Base-by-base conservation (phyloP, 2,797 vertebrate genomes). In the Micromesistius poutassou region DNA sequence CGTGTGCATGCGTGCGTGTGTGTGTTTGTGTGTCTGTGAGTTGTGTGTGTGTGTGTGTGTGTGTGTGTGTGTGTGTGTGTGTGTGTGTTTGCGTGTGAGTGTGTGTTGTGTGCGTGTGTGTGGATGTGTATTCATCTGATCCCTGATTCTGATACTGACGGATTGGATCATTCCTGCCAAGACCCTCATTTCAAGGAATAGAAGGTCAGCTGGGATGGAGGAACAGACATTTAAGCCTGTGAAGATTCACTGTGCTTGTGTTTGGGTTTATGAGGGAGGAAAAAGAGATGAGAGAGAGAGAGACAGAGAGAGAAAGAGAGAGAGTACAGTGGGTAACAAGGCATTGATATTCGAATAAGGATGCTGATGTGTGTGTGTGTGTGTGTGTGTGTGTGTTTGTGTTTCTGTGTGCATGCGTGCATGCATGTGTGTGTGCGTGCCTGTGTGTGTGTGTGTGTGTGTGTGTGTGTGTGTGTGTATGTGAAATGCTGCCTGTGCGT, bases 151-250 rank as follows among this genome's bases (percentile, higher is more conserved):
- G 78, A 55, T 82, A 77, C 73, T 81, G 82, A 86, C 81, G 81
- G 68, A 86, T 86, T 77, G 74, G 79, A 79, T 81, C 75, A 85
- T 81, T 81, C 36, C 19, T 85, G 86, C 81, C 75, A 88, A 73
- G 46, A 84, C 31, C 70, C 73, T 76, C 55, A 55, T 76, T 79
- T 83, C 36, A 77, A 76, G 84, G 75, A 75, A 79, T 76, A 76
- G 70, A 40, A 80, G 16, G 77, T 82, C 80, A 78, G 81, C 76
- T 74, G 10, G 76, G 80, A 85, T 81, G 62, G 1, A 0, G 72
- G 74, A 78, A 70, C 80, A 81, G 72, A 74, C 42, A 83, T 78
- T 77, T 78, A 55, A 76, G 73, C 50, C 30, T 80, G 50, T 72
- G 30, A 77, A 28, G 33, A n/a, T 70, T 71, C 30, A 30, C 31